Percentiles rank a stretch among this genome's conserved stretches.
These are phyloP conservation scores for Sarcophaga bullata DNA, from an alignment of 1,140 invertebrate species.

Conservation along the genomic window DNA sequence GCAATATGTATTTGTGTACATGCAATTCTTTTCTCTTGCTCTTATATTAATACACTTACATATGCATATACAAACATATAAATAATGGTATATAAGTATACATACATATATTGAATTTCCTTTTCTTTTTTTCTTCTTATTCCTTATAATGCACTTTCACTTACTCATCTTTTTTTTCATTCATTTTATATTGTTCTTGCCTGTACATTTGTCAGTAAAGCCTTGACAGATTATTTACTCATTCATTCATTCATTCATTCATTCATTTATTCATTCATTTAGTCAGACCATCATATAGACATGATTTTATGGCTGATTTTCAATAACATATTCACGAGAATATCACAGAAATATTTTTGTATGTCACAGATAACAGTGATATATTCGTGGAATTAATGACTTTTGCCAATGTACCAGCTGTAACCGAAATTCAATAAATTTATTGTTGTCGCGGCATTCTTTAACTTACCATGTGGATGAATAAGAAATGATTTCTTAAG, in stretches of 20 bases:
- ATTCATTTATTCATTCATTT: background rate
- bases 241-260: background rate
- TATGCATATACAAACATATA: background rate
- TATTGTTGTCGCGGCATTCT: too few species aligned
- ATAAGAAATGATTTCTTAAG: too few species aligned
- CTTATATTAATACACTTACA: background rate
- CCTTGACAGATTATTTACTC: background rate
- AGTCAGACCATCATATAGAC: background rate
- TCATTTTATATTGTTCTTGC: background rate
- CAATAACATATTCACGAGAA: background rate
- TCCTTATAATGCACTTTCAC: constrained; percentile 7
- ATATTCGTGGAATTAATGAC: too few species aligned
- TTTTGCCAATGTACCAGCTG: too few species aligned
- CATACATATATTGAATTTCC: background rate
- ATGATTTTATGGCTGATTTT: background rate
- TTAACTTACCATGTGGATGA: too few species aligned
- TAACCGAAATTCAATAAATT: too few species aligned
- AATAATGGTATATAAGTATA: background rate
- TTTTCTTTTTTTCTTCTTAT: background rate
- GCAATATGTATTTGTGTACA: too few species aligned
- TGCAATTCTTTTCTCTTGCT: too few species aligned
- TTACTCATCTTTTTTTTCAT: background rate
- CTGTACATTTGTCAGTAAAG: background rate
- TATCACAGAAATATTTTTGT: background rate
- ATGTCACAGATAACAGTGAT: background rate